Base-by-base conservation (phyloP, 2,113 vertebrate genomes). In the Talpa occidentalis region DNA sequence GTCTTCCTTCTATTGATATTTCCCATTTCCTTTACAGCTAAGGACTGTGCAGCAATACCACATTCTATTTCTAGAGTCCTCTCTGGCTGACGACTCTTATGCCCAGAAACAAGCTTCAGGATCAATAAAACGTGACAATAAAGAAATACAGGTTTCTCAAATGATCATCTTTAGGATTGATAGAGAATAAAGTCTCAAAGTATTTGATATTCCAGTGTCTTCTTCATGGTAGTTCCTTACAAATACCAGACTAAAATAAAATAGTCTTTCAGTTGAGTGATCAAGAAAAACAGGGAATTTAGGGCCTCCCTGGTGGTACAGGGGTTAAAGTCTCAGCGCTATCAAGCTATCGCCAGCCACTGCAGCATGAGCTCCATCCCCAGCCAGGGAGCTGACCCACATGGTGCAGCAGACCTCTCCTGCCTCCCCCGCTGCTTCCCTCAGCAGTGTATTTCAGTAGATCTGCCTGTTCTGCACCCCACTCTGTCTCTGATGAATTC, bases 111-210 rank as follows among this genome's bases (percentile, higher is more conserved):
- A 89, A 69, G 35, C 42, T 74, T 52, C 92, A 93, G 95, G 72
- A 78, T 79, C n/a, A 95, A 91, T 52, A 81, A 90, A 83, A 85
- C n/a, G n/a, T 70, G n/a, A 73, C 17, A 90, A 83, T 26, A 91
- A 84, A 40, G 60, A 85, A 94, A 87, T 78, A 35, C 30, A 4
- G 16, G 32, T 69, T 91, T 94, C 77, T 74, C 67, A 77, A 62
- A 54, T 44, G 52, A 47, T 54, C 32, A 28, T 76, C 62, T 64
- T 74, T 86, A 70, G 44, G 66, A 60, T 52, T 21, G 16, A 3
- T 7, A 16, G 15, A 64, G n/a, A 91, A 88, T 72, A 70, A 91
- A 88, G 56, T 88, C 49, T 91, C 60, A 93, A 77, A 88, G 35
- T 84, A 82, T 26, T 66, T n/a, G 35, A 77, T 69, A 93, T 88